A percentile compares a stretch with the other conserved stretches of the same genome.
These are phyloP conservation scores for Tachysurus vachellii DNA, from an alignment of 2,113 vertebrate genomes.

Conservation along the genomic window DNA sequence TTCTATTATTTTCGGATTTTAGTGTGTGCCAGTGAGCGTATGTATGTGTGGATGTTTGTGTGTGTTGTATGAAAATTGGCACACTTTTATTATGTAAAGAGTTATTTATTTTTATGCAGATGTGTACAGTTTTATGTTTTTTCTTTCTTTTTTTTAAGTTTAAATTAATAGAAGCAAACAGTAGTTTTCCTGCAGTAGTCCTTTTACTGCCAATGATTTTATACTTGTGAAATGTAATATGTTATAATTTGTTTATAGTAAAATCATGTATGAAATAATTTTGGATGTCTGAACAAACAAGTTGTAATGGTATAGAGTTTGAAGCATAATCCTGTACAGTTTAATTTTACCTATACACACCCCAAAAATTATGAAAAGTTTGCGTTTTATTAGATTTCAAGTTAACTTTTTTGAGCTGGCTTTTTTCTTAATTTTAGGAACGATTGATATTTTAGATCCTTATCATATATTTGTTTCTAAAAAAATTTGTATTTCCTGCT, in stretches of 20 bases:
- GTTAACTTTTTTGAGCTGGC: not conserved
- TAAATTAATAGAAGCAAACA: conserved; percentile 60
- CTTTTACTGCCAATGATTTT: conserved; percentile 59
- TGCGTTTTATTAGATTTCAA: not conserved
- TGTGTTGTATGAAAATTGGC: conserved; percentile 28
- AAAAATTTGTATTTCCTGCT: not conserved
- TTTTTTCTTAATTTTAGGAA: not conserved
- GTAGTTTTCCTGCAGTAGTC: conserved; percentile 49
- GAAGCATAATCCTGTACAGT: conserved; percentile 32
- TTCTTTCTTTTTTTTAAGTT: conserved; percentile 27
- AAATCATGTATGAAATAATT: conserved; percentile 44
- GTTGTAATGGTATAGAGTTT: conserved; percentile 33
- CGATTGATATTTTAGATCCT: not conserved
- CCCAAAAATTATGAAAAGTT: not conserved
- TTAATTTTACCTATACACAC: not conserved
- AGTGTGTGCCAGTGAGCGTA: not conserved
- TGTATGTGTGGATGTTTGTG: conserved; percentile 40
- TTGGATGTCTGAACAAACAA: conserved; percentile 26
- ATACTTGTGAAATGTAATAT: conserved; percentile 55
- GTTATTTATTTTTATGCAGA: conserved; percentile 52
- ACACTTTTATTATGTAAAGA: conserved; percentile 41
- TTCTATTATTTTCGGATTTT: conserved; percentile 55
- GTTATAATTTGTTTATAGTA: conserved; percentile 44
- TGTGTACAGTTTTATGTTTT: conserved; percentile 52
- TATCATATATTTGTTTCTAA: not conserved